These are phyloP conservation scores for Cyclura pinguis DNA, from an alignment of 2,797 vertebrate genomes.

Conservation along the genomic window DNA sequence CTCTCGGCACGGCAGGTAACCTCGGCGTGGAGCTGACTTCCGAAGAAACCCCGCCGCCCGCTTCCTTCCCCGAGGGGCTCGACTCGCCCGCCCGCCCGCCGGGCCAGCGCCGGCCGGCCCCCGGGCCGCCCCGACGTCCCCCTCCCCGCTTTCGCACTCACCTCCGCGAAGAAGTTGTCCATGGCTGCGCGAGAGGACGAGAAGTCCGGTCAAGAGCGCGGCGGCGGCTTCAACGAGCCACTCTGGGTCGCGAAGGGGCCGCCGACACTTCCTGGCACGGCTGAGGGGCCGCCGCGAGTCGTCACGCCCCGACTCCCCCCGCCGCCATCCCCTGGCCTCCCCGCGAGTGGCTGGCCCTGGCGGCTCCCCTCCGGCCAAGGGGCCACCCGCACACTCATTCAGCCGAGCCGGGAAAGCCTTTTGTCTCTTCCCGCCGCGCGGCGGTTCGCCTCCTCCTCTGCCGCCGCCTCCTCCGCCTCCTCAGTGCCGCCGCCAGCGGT, in stretches of 20 bases:
- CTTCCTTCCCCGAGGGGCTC: no score
- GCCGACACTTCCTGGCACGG: no score
- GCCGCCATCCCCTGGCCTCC: background rate
- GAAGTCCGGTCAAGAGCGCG: constrained; percentile 42
- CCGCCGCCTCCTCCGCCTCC: constrained; percentile 31
- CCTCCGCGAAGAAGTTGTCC: constrained; percentile 90
- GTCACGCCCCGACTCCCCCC: background rate
- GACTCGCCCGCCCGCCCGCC: no score
- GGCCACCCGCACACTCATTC: constrained; percentile 55
- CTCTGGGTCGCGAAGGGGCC: constrained; percentile 71
- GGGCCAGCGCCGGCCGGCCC: no score
- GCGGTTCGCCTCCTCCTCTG: no score
- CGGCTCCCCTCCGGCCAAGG: constrained; percentile 43
- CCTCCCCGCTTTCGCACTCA: constrained; percentile 68
- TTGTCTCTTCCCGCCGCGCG: constrained; percentile 81
- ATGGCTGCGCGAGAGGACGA: constrained; percentile 73
- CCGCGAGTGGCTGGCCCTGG: background rate
- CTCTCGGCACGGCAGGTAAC: no score
- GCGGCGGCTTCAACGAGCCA: constrained; percentile 42
- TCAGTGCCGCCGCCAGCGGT: constrained; percentile 45
- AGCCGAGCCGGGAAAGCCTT: constrained; percentile 67
- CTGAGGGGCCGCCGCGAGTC: no score
- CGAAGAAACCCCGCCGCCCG: no score
- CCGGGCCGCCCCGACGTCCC: no score
- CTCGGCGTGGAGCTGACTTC: no score